Base-by-base conservation (phyloP, 1,140 invertebrate genomes). In the Platyscapa corneri region DNA sequence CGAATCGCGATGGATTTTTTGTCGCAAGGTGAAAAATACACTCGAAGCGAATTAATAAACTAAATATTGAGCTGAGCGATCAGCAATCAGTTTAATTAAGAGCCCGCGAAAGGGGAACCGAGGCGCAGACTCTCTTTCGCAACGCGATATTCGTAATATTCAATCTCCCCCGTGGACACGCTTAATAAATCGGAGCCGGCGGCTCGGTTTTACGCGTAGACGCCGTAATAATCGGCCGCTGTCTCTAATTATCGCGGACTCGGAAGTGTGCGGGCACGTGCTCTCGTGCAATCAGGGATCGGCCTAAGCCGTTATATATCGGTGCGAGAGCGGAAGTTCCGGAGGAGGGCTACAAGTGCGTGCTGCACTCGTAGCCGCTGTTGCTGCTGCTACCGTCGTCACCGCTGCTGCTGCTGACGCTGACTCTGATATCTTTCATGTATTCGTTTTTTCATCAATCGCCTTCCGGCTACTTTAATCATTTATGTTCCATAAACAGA, bases 201-300 rank as follows among this genome's bases (percentile, higher is more conserved):
- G 32, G 18, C 34, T 32, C 67, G 49, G 18, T 16, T 53, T n/a
- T n/a, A n/a, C n/a, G n/a, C n/a, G n/a, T n/a, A n/a, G n/a, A 18
- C 49, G 34, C 12, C 0, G 6, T 39, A 39, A 72, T 72, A 37
- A 37, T 72, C 18, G 18, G 2, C 34, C 70, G 37, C 72, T 56
- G 42, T 32, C 7, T 60, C 37, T 74, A 76, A 83, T 83, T 83
- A 83, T n/a, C 82, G 70, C 34, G 27, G 30, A 75, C 23, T 83
- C 82, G 53, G 78, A 80, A 80, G 78, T 80, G 1, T 18, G 20
- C 32, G 49, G 23, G 16, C 12, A 20, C 12, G 34, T 20, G 34
- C 37, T 46, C 42, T 5, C 42, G 42, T 46, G 42, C 5, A 53
- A 53, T 53, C 49, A 14, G 49, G 39, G 65, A 70, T 32, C n/a